Evolutionary conservation across 2,113 vertebrate genomes (phyloP).

Genomic region (Toxotes jaculatrix): DNA sequence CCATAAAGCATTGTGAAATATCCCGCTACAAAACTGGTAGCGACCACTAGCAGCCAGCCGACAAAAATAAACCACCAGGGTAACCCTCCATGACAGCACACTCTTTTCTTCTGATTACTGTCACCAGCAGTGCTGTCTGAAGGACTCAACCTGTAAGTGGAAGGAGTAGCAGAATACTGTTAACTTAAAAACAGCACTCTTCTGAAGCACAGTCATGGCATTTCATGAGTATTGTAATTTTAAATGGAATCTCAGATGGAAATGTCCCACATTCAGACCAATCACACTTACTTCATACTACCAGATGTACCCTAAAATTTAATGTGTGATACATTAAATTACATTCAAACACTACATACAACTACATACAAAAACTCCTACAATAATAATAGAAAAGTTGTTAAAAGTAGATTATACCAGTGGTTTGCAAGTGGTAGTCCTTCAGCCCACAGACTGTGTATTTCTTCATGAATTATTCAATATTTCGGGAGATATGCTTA

Average conservation of each 20-base stretch:
- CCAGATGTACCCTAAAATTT: too few relatives aligned
- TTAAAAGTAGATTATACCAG: too few relatives aligned
- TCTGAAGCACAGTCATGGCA: background rate
- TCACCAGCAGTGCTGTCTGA: constrained; percentile 21
- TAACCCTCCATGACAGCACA: constrained; percentile 77
- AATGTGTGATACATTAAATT: too few relatives aligned
- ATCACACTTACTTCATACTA: too few relatives aligned
- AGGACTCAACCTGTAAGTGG: constrained; percentile 42
- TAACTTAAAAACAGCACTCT: background rate
- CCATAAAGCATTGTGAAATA: constrained; percentile 95
- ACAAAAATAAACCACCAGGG: constrained; percentile 94
- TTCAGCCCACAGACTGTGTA: too few relatives aligned
- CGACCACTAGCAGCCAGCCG: constrained; percentile 90
- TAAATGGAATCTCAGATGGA: background rate
- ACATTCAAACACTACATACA: too few relatives aligned
- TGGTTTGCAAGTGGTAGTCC: too few relatives aligned
- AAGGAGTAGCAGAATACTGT: background rate
- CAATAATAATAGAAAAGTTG: too few relatives aligned
- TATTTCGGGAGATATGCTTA: too few relatives aligned
- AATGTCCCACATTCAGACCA: too few relatives aligned
- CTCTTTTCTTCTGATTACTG: constrained; percentile 59
- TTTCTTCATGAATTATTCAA: too few relatives aligned
- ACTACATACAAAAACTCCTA: too few relatives aligned
- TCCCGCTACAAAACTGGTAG: constrained; percentile 85
- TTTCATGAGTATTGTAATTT: background rate